phyloP scores from a whole-genome alignment of 2,888 invertebrate species.

The Pollenia griseotomentosa region DNA sequence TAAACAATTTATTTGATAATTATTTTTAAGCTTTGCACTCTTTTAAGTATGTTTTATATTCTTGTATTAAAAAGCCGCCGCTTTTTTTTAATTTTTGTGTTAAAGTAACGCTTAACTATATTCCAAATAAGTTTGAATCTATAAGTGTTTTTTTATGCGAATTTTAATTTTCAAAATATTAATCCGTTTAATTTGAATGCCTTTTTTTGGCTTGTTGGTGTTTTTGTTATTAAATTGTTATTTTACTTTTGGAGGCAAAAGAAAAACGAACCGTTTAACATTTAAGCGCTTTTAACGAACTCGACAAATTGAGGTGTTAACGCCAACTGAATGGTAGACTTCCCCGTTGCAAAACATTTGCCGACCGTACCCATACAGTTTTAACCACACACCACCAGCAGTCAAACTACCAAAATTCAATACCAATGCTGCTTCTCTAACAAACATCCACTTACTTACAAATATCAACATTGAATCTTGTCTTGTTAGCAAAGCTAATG shows the following conservation, averaged over 20 bases:
- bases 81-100: conserved; percentile 11
- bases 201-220: conserved; percentile 41
- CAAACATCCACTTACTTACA: conserved; percentile 62
- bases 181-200: conserved; percentile 61
- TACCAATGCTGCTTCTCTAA: conserved; percentile 45
- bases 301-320: conserved; percentile 81
- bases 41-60: neutral
- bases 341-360: conserved; percentile 75
- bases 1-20: neutral
- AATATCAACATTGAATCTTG: conserved; percentile 63
- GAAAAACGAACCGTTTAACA: conserved; percentile 54
- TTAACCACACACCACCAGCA: conserved; percentile 66
- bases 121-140: conserved; percentile 17
- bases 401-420: conserved; percentile 29
- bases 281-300: conserved; percentile 76
- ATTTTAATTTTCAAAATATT: conserved; percentile 31
- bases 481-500: conserved; percentile 73
- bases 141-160: conserved; percentile 14
- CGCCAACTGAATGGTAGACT: conserved; percentile 78
- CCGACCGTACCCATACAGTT: conserved; percentile 49
- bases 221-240: conserved; percentile 35
- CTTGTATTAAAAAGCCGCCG: conserved; percentile 41
- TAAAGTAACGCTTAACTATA: neutral
- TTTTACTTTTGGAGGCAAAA: conserved; percentile 40
- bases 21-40: neutral